Conservation (phyloP, 1,140 invertebrate species). For the Drosophila ambigua region DNA sequence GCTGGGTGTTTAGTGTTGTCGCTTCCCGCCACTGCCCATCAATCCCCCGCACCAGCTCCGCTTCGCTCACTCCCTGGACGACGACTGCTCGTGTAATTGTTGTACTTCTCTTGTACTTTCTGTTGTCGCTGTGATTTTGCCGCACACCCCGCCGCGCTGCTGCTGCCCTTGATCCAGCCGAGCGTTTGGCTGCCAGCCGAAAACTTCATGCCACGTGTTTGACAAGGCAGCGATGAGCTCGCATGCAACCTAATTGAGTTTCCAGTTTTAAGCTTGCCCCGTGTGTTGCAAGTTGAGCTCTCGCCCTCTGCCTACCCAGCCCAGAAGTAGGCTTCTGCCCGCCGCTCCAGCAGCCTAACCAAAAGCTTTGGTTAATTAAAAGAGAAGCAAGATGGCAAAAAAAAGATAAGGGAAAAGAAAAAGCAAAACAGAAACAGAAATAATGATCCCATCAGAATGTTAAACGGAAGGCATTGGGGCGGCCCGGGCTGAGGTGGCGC, state of each 20-base stretch:
- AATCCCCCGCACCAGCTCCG: not conserved
- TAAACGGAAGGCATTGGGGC: slow-evolving; percentile 36
- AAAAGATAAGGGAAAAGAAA: slow-evolving; percentile 9
- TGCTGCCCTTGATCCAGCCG: not conserved
- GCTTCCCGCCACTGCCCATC: not conserved
- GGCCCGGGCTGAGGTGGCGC: slow-evolving; percentile 1
- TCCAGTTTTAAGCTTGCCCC: slow-evolving; percentile 52
- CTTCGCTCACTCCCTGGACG: not conserved
- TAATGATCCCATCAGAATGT: slow-evolving; percentile 43
- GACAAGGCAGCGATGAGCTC: slow-evolving; percentile 65
- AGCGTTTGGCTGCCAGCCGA: slow-evolving; percentile 2
- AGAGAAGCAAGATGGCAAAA: slow-evolving; percentile 22
- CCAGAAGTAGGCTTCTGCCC: slow-evolving; percentile 1
- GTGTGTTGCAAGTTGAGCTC: slow-evolving; percentile 17
- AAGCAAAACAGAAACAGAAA: slow-evolving; percentile 31
- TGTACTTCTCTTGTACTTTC: slow-evolving; percentile 77
- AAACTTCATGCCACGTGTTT: slow-evolving; percentile 61
- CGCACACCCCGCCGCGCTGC: not conserved
- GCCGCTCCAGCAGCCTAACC: not conserved
- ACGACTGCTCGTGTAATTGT: slow-evolving; percentile 60
- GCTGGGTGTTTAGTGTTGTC: slow-evolving; percentile 75
- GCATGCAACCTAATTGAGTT: slow-evolving; percentile 79
- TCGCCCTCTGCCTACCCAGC: not conserved
- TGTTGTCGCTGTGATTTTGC: slow-evolving; percentile 78
- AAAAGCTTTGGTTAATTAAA: slow-evolving; percentile 30